Percentiles rank a stretch among this genome's conserved stretches.
Conservation (phyloP, 2,888 invertebrate species). For the Cephus pygmeus region DNA sequence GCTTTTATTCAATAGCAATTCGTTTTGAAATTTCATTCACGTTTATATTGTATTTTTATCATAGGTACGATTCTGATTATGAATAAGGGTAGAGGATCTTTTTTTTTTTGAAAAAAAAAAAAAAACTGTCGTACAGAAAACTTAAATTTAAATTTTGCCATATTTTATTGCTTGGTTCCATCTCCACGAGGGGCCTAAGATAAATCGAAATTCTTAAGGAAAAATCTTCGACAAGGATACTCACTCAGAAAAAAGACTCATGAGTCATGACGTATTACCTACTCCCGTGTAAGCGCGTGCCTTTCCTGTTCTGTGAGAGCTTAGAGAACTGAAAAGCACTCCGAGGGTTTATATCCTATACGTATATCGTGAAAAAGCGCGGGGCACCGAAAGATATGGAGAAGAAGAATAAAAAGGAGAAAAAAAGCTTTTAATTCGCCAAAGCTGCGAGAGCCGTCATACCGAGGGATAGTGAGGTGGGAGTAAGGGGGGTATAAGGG, state of each 20-base stretch:
- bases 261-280: background rate
- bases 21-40: background rate
- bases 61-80: background rate
- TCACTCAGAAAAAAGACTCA: background rate
- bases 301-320: background rate
- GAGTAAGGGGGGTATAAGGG: background rate
- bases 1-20: background rate
- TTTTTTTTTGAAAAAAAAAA: background rate
- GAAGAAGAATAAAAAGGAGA: background rate
- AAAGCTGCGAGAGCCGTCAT: constrained; percentile 3
- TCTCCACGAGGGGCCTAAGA: background rate
- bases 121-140: background rate
- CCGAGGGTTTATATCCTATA: background rate
- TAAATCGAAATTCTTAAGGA: background rate
- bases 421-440: constrained; percentile 21
- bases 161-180: no score
- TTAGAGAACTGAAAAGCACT: constrained; percentile 2
- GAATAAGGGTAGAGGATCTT: background rate
- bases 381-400: constrained; percentile 43
- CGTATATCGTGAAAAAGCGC: constrained; percentile 43
- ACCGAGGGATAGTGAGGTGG: background rate
- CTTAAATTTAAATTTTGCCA: background rate
- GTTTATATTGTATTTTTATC: background rate
- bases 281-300: background rate
- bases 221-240: background rate